Percentiles rank a stretch among this genome's conserved stretches.
Evolutionary conservation across 2,113 vertebrate genomes (phyloP).

Genomic region (Hippopotamus amphibius): DNA sequence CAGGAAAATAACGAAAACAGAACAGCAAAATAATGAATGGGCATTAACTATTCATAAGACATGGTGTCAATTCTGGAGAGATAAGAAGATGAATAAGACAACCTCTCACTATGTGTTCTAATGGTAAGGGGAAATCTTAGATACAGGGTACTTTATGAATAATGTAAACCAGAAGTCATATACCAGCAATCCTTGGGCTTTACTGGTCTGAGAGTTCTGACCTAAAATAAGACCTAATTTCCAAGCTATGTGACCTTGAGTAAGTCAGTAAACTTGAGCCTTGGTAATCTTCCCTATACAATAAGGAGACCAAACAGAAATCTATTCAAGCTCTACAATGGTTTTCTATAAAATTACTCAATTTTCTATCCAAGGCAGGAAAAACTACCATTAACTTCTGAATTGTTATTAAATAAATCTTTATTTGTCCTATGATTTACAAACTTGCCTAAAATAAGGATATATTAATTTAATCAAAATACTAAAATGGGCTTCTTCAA

Average conservation of each 20-base stretch:
- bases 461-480: slow-evolving; percentile 84
- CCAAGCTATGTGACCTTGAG: background rate
- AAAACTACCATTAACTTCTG: slow-evolving; percentile 69
- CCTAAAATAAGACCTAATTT: slow-evolving; percentile 54
- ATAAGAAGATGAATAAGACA: background rate
- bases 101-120: background rate
- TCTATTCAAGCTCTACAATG: slow-evolving; percentile 5
- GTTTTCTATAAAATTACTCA: slow-evolving; percentile 59
- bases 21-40: slow-evolving; percentile 32
- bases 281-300: slow-evolving; percentile 45
- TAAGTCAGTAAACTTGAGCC: slow-evolving; percentile 34
- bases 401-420: slow-evolving; percentile 69
- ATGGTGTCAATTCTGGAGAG: slow-evolving; percentile 7
- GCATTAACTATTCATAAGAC: background rate
- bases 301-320: slow-evolving; percentile 48
- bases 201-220: background rate
- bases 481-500: slow-evolving; percentile 83
- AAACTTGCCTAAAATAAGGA: slow-evolving; percentile 79
- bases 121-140: slow-evolving; percentile 25
- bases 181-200: background rate
- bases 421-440: slow-evolving; percentile 69
- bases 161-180: background rate
- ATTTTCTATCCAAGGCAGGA: slow-evolving; percentile 16
- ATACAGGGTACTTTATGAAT: slow-evolving; percentile 35
- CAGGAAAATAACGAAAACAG: slow-evolving; percentile 33